Evolutionary conservation across 1,140 invertebrate species (phyloP), one percentile per base, ranked within the genome.

Genomic region (Hesperophylax magnus): DNA sequence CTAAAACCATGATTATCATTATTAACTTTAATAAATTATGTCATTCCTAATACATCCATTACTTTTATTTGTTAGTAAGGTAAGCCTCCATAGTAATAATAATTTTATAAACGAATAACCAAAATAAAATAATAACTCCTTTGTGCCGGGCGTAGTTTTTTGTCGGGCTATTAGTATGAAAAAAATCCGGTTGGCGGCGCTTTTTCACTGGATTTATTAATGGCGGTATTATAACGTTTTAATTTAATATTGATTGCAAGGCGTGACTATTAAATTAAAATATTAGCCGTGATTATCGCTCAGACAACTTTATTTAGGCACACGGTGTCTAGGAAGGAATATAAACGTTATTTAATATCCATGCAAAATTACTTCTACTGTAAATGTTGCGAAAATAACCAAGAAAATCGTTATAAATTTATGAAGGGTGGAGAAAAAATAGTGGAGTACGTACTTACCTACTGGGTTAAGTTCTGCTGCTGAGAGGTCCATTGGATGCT

Each of bases 181-280:
- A 65, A 71, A 71, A 71, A 52, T 71, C 67, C 67, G 67, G 67
- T 71, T 31, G 20, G 71, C 71, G 52, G 52, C 52, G 71, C 71
- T 58, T 54, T 74, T 56, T 74, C 18, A 11, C 52, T 56, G 71
- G 24, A 74, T 74, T 74, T 56, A 74, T 74, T 74, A 56, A 74
- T 74, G 22, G 71, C 47, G 17, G 22, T 74, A 74, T 74, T 74
- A 74, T 74, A 74, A 74, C 53, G 15, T 74, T 74, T 74, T 74
- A 74, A 74, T 74, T 74, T 58, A 58, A 58, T 56, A 56, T 74
- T 74, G 71, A 74, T 74, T 56, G 27, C 53, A 24, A 74, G 71
- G 71, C 71, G 71, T 74, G 71, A 74, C 71, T 18, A 56, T 56
- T 24, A 74, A 74, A 74, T 74, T 74, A 74, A 74, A 24, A 24